phyloP scores from a whole-genome alignment of 2,888 invertebrate genomes.

The Palloptera scutellata region DNA sequence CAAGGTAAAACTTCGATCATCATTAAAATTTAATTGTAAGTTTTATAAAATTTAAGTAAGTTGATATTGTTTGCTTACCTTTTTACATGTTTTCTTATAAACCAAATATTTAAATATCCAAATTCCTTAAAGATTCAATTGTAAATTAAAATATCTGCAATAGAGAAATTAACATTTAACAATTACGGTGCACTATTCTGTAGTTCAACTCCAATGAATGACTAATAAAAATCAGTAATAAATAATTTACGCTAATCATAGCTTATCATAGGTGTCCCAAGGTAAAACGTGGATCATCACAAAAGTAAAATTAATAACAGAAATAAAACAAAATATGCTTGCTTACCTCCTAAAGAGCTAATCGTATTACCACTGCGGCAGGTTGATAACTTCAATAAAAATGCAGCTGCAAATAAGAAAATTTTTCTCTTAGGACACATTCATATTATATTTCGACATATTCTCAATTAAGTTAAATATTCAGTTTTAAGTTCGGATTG shows the following conservation, averaged over 20 bases:
- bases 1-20: constrained; percentile 55
- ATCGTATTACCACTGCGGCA: neutral
- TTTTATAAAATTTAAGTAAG: too few relatives aligned
- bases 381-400: neutral
- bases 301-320: neutral
- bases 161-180: too few relatives aligned
- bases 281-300: constrained; percentile 56
- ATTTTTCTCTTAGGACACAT: neutral
- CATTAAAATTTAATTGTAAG: constrained; percentile 29
- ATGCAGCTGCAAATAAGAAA: constrained; percentile 23
- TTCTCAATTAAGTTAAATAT: constrained; percentile 3
- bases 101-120: too few relatives aligned
- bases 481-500: constrained; percentile 32
- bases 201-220: too few relatives aligned
- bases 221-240: constrained; percentile 26
- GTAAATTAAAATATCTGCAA: too few relatives aligned
- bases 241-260: constrained; percentile 57
- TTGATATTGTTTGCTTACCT: too few relatives aligned
- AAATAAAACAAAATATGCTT: neutral
- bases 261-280: constrained; percentile 63
- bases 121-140: too few relatives aligned
- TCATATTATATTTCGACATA: neutral
- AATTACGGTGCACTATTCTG: too few relatives aligned
- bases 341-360: neutral
- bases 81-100: too few relatives aligned